Conservation (phyloP, 2,797 vertebrate species). For the Harpagifer antarcticus region DNA sequence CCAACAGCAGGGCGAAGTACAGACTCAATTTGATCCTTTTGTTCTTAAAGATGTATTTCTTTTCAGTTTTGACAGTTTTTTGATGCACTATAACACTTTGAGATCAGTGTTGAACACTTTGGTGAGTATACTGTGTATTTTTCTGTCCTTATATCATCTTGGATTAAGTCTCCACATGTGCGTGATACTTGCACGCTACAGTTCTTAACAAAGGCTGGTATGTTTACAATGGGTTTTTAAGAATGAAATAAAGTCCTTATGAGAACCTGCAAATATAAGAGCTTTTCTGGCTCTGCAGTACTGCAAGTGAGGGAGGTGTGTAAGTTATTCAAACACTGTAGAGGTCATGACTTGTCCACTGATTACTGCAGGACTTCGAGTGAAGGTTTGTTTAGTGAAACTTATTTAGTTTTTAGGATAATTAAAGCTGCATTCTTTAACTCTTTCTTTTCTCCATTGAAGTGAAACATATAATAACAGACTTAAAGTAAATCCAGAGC, state of each 20-base stretch:
- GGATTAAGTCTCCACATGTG: slow-evolving; percentile 3
- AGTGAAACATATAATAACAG: background rate
- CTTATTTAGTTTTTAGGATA: background rate
- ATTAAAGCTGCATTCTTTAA: slow-evolving; percentile 20
- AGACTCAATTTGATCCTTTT: slow-evolving; percentile 18
- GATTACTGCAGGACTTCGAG: background rate
- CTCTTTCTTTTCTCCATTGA: slow-evolving; percentile 16
- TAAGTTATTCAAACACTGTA: slow-evolving; percentile 39
- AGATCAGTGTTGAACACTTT: slow-evolving; percentile 11
- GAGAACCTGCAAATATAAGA: slow-evolving; percentile 27
- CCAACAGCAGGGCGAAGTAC: slow-evolving; percentile 54
- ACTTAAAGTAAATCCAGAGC: slow-evolving; percentile 3
- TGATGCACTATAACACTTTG: slow-evolving; percentile 11
- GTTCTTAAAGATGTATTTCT: slow-evolving; percentile 28
- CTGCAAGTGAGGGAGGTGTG: slow-evolving; percentile 7
- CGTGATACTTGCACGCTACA: slow-evolving; percentile 1
- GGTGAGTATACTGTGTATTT: slow-evolving; percentile 56
- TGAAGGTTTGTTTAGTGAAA: background rate
- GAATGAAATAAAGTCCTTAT: slow-evolving; percentile 30
- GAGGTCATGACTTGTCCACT: slow-evolving; percentile 23
- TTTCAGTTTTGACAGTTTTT: slow-evolving; percentile 26
- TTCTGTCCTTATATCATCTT: background rate
- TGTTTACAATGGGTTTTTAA: slow-evolving; percentile 40
- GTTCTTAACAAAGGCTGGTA: background rate
- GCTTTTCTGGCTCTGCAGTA: slow-evolving; percentile 10